Percentiles rank a stretch among this genome's conserved stretches.
Conservation (phyloP, 2,113 vertebrate genomes). For the Redunca redunca region DNA sequence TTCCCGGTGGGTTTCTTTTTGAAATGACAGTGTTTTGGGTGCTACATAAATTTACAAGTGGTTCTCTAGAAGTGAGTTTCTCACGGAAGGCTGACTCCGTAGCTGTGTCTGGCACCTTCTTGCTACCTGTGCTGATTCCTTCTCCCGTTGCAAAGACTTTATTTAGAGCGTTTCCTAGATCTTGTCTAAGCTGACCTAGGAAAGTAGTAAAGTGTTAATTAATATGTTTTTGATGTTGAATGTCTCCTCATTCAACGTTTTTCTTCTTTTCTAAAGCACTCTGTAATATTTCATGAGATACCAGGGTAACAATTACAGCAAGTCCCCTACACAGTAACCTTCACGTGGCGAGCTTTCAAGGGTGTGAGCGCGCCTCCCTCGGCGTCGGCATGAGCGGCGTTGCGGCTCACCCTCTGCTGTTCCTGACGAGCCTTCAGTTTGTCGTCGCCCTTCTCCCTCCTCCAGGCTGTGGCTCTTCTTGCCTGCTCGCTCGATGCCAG, state of each 20-base stretch:
- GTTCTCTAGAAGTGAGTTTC: conserved; percentile 14
- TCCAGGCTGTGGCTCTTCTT: accelerated
- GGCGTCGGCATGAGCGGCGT: accelerated
- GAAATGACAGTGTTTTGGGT: neutral
- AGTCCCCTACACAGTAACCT: neutral
- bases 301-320: neutral
- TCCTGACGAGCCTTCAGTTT: accelerated
- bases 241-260: neutral
- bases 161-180: neutral
- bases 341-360: accelerated
- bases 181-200: neutral
- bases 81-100: neutral
- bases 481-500: accelerated
- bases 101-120: neutral
- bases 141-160: neutral
- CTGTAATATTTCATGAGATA: neutral
- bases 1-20: neutral
- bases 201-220: neutral
- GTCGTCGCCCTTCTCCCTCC: neutral
- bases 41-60: conserved; percentile 1
- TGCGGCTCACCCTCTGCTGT: accelerated
- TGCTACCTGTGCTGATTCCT: neutral
- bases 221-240: neutral
- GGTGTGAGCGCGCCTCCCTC: neutral
- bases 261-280: neutral